Base-by-base conservation (phyloP, 2,113 vertebrate species). In the Phyllopteryx taeniolatus region DNA sequence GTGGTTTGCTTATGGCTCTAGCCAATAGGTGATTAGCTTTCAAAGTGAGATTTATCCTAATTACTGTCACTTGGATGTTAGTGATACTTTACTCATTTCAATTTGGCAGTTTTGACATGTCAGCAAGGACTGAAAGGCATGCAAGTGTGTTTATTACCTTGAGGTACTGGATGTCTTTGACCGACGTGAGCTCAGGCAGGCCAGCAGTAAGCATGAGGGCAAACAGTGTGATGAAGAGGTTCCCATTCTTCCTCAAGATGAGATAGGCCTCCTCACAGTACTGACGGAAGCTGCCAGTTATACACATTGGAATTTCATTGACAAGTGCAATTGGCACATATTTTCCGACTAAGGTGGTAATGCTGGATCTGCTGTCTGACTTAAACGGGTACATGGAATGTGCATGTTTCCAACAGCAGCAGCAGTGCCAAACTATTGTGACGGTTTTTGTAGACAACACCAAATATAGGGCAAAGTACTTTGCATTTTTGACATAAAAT, bases 91-190 rank as follows among this genome's bases (percentile, higher is more conserved):
- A 27, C 5, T 57, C 22, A 31, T 57, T 27, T 35, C 27, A 17
- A 60, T 60, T 35, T 15, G 10, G 14, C 59, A 35, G 14, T 35
- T 17, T 44, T 46, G 42, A 44, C n/a, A 22, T 27, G 63, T 1
- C 7, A 56, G 9, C 19, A 3, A 43, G 3, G 13, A 0, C 8
- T 43, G 51, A 69, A 56, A 35, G 22, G 47, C 51, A 39, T 39
- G 43, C 35, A 42, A 27, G 33, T 62, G 54, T 22, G 1, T 62
- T 47, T 27, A 31, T 72, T 94, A 99, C 98, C 96, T 99, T 99
- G 86, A 99, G 93, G 92, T 99, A 99, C 87, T 99, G 97, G 86
- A 99, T 99, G 84, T 99, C 98, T 91, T 98, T 99, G 83, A 98
- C 92, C 8, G 97, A 99, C 5, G 95, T 97, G 63, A 99, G 94